Conservation (phyloP, 2,888 invertebrate species). For the Diarsia mendica region DNA sequence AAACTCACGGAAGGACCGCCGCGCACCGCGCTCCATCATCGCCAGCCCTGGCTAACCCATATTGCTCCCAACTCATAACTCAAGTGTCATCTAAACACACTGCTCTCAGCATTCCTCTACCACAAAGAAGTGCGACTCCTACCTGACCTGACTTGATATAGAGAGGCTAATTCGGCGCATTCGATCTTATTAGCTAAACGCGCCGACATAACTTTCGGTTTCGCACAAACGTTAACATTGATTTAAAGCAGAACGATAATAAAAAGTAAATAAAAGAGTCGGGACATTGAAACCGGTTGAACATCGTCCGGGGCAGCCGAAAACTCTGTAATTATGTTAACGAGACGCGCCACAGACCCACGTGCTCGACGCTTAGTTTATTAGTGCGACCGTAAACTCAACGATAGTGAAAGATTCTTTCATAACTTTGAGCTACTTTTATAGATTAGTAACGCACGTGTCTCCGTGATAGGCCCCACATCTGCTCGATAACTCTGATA, state of each 20-base stretch:
- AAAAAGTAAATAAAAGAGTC: constrained; percentile 77
- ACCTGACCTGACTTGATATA: constrained; percentile 58
- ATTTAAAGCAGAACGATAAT: constrained; percentile 78
- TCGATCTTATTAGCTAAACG: constrained; percentile 75
- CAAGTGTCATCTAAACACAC: constrained; percentile 80
- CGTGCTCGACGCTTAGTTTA: constrained; percentile 74
- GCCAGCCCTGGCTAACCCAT: constrained; percentile 70
- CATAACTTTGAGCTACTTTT: constrained; percentile 68
- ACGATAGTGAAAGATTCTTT: constrained; percentile 81
- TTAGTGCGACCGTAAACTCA: constrained; percentile 74
- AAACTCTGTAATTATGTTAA: constrained; percentile 86
- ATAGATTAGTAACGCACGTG: constrained; percentile 71
- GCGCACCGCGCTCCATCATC: constrained; percentile 53
- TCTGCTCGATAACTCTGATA: constrained; percentile 78
- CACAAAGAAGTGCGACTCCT: constrained; percentile 48
- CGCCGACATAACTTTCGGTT: constrained; percentile 89
- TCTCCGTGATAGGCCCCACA: constrained; percentile 67
- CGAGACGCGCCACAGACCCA: constrained; percentile 76
- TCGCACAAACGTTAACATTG: constrained; percentile 83
- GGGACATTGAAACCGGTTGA: constrained; percentile 81
- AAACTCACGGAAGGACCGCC: constrained; percentile 82
- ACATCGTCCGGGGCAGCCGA: constrained; percentile 81
- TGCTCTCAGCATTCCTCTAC: constrained; percentile 49
- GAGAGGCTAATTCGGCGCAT: constrained; percentile 73
- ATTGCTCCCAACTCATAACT: constrained; percentile 76